These are phyloP conservation scores for Episyrphus balteatus DNA, from an alignment of 1,140 invertebrate genomes.

Conservation along the genomic window DNA sequence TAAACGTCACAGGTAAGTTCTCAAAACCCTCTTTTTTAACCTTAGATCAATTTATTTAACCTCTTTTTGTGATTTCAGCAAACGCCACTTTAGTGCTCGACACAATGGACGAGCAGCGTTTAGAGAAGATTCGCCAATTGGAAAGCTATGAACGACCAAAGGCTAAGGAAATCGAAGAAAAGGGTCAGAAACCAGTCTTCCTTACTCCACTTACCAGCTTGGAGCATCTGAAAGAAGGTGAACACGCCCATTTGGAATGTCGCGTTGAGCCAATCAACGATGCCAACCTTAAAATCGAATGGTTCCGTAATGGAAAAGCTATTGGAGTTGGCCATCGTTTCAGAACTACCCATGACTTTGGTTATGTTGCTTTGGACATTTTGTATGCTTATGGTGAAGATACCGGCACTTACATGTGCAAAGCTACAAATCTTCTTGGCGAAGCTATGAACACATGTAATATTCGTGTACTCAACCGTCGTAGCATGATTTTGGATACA, in stretches of 20 bases:
- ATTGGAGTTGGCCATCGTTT: slow-evolving; percentile 74
- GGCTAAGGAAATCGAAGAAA: slow-evolving; percentile 62
- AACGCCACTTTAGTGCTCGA: slow-evolving; percentile 75
- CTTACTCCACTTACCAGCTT: slow-evolving; percentile 73
- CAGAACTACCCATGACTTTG: slow-evolving; percentile 88
- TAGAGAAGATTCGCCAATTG: slow-evolving; percentile 79
- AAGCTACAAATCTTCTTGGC: slow-evolving; percentile 81
- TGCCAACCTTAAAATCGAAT: slow-evolving; percentile 87
- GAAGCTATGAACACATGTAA: slow-evolving; percentile 87
- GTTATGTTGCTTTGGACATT: slow-evolving; percentile 89
- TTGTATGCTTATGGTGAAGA: slow-evolving; percentile 89
- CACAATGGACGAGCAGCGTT: slow-evolving; percentile 76
- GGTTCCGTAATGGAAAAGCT: slow-evolving; percentile 81
- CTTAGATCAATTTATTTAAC: slow-evolving; percentile 6
- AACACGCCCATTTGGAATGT: slow-evolving; percentile 90
- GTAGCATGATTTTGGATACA: slow-evolving; percentile 77
- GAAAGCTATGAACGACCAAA: slow-evolving; percentile 69
- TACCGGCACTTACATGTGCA: slow-evolving; percentile 88
- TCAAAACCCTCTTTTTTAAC: slow-evolving; percentile 3
- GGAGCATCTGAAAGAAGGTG: slow-evolving; percentile 79
- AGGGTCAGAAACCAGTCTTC: slow-evolving; percentile 74
- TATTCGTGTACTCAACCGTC: slow-evolving; percentile 67
- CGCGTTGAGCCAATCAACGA: slow-evolving; percentile 93
- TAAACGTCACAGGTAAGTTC: slow-evolving; percentile 65
- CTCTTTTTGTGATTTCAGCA: slow-evolving; percentile 41